Evolutionary conservation across 1,140 invertebrate genomes (phyloP).

Genomic region (Neodiprion fabricii): DNA sequence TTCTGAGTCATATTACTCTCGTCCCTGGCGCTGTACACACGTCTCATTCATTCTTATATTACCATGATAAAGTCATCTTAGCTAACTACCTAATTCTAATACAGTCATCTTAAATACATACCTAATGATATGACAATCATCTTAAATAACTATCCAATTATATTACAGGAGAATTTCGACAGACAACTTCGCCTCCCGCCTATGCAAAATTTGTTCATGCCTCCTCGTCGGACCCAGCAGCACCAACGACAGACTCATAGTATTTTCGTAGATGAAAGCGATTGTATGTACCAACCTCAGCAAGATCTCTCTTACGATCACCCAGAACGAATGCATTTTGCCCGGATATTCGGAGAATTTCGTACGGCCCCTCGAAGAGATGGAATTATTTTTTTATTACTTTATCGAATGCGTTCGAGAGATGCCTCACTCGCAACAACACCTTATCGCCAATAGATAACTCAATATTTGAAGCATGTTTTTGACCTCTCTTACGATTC

Average conservation of each 20-base stretch:
- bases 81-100: too few relatives aligned
- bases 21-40: too few relatives aligned
- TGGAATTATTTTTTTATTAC: not conserved
- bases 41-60: too few relatives aligned
- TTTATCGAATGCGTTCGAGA: slow-evolving; percentile 12
- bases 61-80: too few relatives aligned
- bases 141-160: too few relatives aligned
- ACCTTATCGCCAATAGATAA: slow-evolving; percentile 10
- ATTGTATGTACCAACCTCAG: slow-evolving; percentile 16
- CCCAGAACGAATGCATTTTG: slow-evolving; percentile 6
- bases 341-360: slow-evolving; percentile 8
- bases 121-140: too few relatives aligned
- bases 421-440: slow-evolving; percentile 11
- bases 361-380: slow-evolving; percentile 21
- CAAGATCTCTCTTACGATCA: not conserved
- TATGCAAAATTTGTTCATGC: too few relatives aligned
- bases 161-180: too few relatives aligned
- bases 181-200: too few relatives aligned
- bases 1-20: too few relatives aligned
- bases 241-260: not conserved
- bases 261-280: slow-evolving; percentile 8
- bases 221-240: too few relatives aligned
- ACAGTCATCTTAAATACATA: too few relatives aligned
- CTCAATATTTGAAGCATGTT: not conserved
- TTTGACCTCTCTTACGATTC: slow-evolving; percentile 13